Conservation (phyloP, 2,797 vertebrate species). For the Arrhamphus sclerolepis region DNA sequence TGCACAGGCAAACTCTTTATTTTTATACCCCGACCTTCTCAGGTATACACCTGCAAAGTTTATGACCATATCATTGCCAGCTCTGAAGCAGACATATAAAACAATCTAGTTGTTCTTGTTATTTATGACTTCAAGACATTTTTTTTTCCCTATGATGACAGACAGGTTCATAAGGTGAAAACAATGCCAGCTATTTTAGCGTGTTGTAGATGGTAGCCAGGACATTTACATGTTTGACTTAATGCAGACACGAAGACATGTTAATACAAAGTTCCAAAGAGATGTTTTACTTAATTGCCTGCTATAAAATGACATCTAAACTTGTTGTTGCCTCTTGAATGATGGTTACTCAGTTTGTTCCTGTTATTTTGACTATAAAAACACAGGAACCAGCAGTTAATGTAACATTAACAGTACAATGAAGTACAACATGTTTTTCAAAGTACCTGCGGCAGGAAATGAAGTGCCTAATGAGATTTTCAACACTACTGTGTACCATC, state of each 20-base stretch:
- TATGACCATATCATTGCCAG: too few relatives aligned
- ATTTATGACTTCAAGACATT: neutral
- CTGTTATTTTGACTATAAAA: slow-evolving; percentile 1
- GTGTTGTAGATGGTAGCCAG: too few relatives aligned
- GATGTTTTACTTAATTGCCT: slow-evolving; percentile 19
- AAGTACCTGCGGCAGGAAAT: neutral
- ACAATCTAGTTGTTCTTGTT: neutral
- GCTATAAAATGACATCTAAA: neutral
- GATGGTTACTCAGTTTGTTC: neutral
- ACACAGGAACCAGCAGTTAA: slow-evolving; percentile 3
- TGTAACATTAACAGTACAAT: neutral
- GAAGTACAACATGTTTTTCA: neutral
- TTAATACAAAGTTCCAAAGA: neutral
- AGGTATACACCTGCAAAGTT: neutral
- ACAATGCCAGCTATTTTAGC: too few relatives aligned
- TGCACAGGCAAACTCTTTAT: neutral
- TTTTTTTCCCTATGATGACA: slow-evolving; percentile 4
- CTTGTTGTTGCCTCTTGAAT: slow-evolving; percentile 2
- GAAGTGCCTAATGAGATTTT: neutral
- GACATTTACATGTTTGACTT: neutral
- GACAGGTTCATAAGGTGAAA: too few relatives aligned
- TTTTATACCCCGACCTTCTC: neutral
- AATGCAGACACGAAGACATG: neutral
- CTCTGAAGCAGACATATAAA: too few relatives aligned
- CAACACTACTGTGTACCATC: too few relatives aligned